Percentiles rank a stretch among this genome's conserved stretches.
These are phyloP conservation scores for Silurus lanzhouensis DNA, from an alignment of 2,797 vertebrate species.

Conservation along the genomic window DNA sequence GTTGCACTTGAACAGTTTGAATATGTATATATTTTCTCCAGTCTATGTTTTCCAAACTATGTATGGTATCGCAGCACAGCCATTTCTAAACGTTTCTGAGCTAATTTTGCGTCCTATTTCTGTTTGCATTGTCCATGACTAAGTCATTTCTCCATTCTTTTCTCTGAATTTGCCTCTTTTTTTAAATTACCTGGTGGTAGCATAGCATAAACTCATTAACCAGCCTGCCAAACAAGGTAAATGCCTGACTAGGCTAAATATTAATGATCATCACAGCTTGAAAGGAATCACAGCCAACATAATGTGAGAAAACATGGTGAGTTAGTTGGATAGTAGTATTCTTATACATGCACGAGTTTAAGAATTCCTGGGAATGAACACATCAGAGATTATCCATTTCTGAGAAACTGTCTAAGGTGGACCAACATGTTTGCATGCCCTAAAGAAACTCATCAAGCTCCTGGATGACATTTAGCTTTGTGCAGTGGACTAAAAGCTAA, in stretches of 20 bases:
- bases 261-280: neutral
- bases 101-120: neutral
- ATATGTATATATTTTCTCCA: neutral
- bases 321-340: neutral
- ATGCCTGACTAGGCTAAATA: neutral
- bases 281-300: neutral
- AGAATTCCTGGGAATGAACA: neutral
- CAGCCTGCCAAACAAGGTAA: neutral
- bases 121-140: neutral
- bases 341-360: neutral
- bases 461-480: neutral
- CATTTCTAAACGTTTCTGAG: neutral
- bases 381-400: neutral
- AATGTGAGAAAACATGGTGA: neutral
- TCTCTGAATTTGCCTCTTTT: neutral
- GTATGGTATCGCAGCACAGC: neutral
- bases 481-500: neutral
- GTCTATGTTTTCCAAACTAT: neutral
- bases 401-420: neutral
- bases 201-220: neutral
- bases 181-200: neutral
- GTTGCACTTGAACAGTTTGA: neutral
- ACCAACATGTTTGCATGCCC: no score
- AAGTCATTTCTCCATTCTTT: neutral
- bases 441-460: neutral